These are phyloP conservation scores for Spilosoma lubricipeda DNA, from an alignment of 2,888 invertebrate species.

Conservation along the genomic window DNA sequence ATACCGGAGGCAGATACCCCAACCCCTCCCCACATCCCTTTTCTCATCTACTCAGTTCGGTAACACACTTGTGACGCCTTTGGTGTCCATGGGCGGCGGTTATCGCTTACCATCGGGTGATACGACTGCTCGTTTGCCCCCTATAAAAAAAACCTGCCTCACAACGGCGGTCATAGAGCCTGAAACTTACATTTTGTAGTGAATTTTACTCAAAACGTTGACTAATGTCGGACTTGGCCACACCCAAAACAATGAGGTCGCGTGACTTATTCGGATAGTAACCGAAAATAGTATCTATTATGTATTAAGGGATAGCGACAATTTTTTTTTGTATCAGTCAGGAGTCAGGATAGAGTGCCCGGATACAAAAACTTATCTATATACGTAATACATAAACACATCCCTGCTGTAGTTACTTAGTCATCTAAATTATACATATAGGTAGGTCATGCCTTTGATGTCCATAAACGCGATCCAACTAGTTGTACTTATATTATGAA, in stretches of 20 bases:
- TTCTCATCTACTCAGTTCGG: no score
- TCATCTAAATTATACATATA: no score
- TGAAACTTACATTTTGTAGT: not conserved
- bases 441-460: not conserved
- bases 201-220: not conserved
- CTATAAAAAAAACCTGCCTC: not conserved
- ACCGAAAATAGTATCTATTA: not conserved
- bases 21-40: no score
- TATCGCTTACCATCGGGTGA: no score
- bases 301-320: not conserved
- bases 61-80: no score
- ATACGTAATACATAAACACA: no score
- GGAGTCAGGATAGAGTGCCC: not conserved
- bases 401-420: no score
- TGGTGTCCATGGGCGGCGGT: no score
- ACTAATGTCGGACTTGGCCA: not conserved
- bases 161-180: not conserved
- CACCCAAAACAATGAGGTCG: not conserved
- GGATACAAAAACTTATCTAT: not conserved
- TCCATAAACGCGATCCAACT: not conserved
- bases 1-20: no score
- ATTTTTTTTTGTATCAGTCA: not conserved
- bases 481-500: not conserved
- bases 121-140: no score
- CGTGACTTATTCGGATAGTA: not conserved